These are phyloP conservation scores for Clivina fossor DNA, from an alignment of 2,888 invertebrate genomes.

Conservation along the genomic window DNA sequence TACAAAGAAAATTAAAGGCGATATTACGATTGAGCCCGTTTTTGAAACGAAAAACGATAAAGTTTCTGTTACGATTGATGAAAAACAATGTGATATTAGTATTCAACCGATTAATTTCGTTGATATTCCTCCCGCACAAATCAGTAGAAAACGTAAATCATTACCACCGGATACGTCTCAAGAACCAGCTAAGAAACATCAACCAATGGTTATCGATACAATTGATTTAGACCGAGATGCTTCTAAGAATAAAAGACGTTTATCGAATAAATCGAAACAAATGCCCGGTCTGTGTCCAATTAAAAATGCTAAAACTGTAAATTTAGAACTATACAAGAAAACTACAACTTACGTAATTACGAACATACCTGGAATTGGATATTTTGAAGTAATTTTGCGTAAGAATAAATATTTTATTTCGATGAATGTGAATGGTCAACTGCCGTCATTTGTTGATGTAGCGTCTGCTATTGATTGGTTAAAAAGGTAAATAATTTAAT, in stretches of 20 bases:
- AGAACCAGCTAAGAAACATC: constrained; percentile 6
- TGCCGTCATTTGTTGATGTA: too few relatives aligned
- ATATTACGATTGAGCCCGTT: constrained; percentile 28
- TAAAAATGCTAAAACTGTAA: constrained; percentile 2
- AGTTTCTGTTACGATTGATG: background rate
- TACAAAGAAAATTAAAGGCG: constrained; percentile 19
- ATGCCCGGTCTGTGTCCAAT: constrained; percentile 25
- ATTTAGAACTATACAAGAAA: constrained; percentile 15
- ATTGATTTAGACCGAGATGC: constrained; percentile 47
- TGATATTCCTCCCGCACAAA: background rate
- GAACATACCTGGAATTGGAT: constrained; percentile 36
- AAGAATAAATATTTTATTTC: constrained; percentile 10
- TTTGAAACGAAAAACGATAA: background rate
- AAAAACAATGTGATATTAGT: constrained; percentile 10
- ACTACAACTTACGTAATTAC: constrained; percentile 25
- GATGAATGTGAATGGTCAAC: too few relatives aligned
- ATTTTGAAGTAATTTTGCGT: constrained; percentile 26
- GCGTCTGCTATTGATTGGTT: constrained; percentile 36
- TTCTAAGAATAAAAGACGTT: too few relatives aligned
- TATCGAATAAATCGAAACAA: constrained; percentile 24
- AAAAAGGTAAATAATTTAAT: constrained; percentile 37
- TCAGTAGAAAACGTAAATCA: constrained; percentile 20
- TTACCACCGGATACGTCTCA: background rate
- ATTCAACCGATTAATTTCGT: constrained; percentile 13
- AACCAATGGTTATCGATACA: constrained; percentile 51